phyloP scores from a whole-genome alignment of 1,140 invertebrate species.

The Phortica variegata region DNA sequence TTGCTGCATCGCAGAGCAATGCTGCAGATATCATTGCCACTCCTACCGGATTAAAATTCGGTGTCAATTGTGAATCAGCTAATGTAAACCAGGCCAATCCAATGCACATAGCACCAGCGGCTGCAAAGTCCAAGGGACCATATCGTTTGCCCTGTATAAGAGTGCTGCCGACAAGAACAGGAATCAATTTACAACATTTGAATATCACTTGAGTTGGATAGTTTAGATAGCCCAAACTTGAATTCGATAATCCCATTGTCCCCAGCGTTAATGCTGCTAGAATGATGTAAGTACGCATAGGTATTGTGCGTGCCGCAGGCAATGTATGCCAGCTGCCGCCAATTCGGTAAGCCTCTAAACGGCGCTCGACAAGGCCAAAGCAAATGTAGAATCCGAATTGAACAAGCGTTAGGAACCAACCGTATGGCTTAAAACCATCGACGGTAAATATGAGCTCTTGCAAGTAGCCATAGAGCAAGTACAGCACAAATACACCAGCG shows the following conservation, averaged over 20 bases:
- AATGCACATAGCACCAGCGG: slow-evolving; percentile 84
- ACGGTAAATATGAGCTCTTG: slow-evolving; percentile 91
- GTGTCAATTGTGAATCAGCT: slow-evolving; percentile 86
- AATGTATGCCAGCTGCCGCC: slow-evolving; percentile 26
- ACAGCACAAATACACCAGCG: slow-evolving; percentile 81
- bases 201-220: slow-evolving; percentile 94
- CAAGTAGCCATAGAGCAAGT: slow-evolving; percentile 88
- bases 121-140: slow-evolving; percentile 77
- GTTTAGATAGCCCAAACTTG: slow-evolving; percentile 92
- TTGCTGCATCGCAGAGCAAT: slow-evolving; percentile 87
- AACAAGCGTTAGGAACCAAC: slow-evolving; percentile 89
- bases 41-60: slow-evolving; percentile 81
- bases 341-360: slow-evolving; percentile 60
- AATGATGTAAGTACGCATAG: slow-evolving; percentile 76
- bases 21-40: slow-evolving; percentile 85
- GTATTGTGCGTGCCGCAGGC: slow-evolving; percentile 76
- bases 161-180: slow-evolving; percentile 89
- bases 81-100: slow-evolving; percentile 90
- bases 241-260: slow-evolving; percentile 95
- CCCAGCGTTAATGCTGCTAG: slow-evolving; percentile 85
- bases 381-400: slow-evolving; percentile 86
- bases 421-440: slow-evolving; percentile 84
- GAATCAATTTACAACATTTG: slow-evolving; percentile 95
- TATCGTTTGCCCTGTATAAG: slow-evolving; percentile 90
- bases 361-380: slow-evolving; percentile 78